Evolutionary conservation across 2,797 vertebrate species (phyloP), one percentile per base, ranked within the genome.

Genomic region (Poeciliopsis infans): DNA sequence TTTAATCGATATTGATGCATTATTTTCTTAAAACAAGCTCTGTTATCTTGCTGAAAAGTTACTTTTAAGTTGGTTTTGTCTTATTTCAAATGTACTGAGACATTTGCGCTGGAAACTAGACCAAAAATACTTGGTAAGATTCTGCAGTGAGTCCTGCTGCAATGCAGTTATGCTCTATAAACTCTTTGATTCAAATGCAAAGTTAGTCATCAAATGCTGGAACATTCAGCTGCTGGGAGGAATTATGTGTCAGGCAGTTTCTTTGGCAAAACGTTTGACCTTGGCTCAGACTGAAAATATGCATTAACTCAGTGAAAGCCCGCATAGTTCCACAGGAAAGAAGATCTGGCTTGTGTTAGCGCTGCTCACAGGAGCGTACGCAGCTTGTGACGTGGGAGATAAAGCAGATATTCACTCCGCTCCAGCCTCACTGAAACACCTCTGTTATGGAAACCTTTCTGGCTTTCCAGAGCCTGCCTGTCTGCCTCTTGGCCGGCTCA

Each of bases 201-300:
- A 90, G 87, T 93, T 89, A 91, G 81, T 91, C 90, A 92, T 92
- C 85, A 84, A 82, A 87, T 79, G 82, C 33, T 83, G 77, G 75
- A 89, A 88, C 89, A 86, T 87, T 33, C 89, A 90, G 89, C 85
- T 87, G 90, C 87, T 91, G 86, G 89, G 87, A 90, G 78, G 90
- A 92, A 91, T 89, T 79, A 92, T 36, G 85, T 84, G 81, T 93
- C 87, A 87, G 86, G 77, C 91, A 89, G 86, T 80, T 92, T 55
- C 89, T 92, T 84, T 93, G 92, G 90, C 85, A 88, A 88, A 91
- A 76, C 20, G 84, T 83, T 85, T 88, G 88, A 93, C 90, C 92
- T 87, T 90, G 90, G 90, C 91, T 90, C 86, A 86, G 91, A 79
- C 83, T 91, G 85, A 90, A 92, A 93, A 91, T 93, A 91, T 93